Evolutionary conservation across 92 coral and sea anemone species (phyloP), one percentile per base, ranked within the genome.

Genomic region (Palythoa caribaeorum): DNA sequence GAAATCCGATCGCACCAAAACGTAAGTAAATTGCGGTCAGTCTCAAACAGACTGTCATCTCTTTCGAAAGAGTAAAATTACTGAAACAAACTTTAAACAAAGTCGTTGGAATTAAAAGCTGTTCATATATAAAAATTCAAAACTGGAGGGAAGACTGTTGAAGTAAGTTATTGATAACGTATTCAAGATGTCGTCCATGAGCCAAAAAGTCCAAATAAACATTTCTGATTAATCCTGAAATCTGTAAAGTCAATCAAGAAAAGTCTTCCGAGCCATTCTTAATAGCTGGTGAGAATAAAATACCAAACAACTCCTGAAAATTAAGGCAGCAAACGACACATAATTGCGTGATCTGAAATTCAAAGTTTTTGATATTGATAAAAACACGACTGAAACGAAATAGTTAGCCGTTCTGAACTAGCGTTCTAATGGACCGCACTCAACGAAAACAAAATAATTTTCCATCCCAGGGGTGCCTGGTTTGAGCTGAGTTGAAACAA

Each of bases 301-400:
- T 12, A 17, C 37, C 13, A 19, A 71, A 36, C 14, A 71, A 38
- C 44, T 28, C 9, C 21, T 17, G 76, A 38, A 71, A 15, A 71
- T 37, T 9, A 35, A 37, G 7, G 39, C 35, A 13, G 38, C 5
- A 70, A 37, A 9, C 17, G 37, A 50, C 48, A 71, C 11, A 71
- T 71, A 36, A 71, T 71, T 38, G 78, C 78, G 78, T 73, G 78
- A 73, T 73, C 78, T 17, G 78, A 8, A 38, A 73, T 73, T 44
- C 78, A 73, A 73, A 73, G 48, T n/a, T 48, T 28, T 73, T 15
- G 78, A 73, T 73, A 73, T 38, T 73, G 75, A 36, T 71, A 35
- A 35, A 48, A 6, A 48, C 28, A 38, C 65, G 65, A 73, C 78
- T 38, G 47, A 71, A 44, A 48, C 78, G 54, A 59, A 59, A 14